Evolutionary conservation across 2,113 vertebrate genomes (phyloP), one percentile per base, ranked within the genome.

Genomic region (Dipodomys spectabilis): DNA sequence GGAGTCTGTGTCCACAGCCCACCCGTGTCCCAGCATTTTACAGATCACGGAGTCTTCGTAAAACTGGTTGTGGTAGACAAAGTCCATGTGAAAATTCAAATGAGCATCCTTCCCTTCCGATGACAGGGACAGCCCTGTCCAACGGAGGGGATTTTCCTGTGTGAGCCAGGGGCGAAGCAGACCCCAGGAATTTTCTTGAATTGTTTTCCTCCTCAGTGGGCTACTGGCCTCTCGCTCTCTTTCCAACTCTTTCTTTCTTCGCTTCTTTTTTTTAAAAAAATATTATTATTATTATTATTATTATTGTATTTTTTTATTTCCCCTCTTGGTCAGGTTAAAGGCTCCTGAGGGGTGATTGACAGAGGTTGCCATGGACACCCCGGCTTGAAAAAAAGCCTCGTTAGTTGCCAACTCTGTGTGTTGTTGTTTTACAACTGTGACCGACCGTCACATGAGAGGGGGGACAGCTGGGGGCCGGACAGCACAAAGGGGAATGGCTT

Each of bases 401-500:
- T 98, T 96, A 97, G 98, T 98, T 97, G 98, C 98, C 98, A 98
- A 98, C 98, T 98, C 98, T 97, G 97, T 97, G 98, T 98, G 98
- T 97, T 98, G 97, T 98, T 98, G 98, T 98, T 98, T 98, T 98
- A 98, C 98, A 98, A 98, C 98, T 98, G 98, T 97, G 98, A 98
- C 98, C 97, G 93, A 97, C 97, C 94, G 96, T 98, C 98, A 98
- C 98, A 98, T 98, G 98, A 98, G 98, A 98, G 92, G 97, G 95
- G 98, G 98, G 98, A 98, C 98, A 98, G 98, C 98, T 98, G 98
- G 98, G 98, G 98, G 98, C 98, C 96, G 95, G 92, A 85, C 90
- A 86, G 97, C 97, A 98, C 98, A 98, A 98, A 98, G 96, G 97
- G 94, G 97, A 98, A 98, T 98, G 98, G 98, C 97, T 98, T 98